Evolutionary conservation across 2,797 vertebrate genomes (phyloP).

Genomic region (Hipposideros larvatus): DNA sequence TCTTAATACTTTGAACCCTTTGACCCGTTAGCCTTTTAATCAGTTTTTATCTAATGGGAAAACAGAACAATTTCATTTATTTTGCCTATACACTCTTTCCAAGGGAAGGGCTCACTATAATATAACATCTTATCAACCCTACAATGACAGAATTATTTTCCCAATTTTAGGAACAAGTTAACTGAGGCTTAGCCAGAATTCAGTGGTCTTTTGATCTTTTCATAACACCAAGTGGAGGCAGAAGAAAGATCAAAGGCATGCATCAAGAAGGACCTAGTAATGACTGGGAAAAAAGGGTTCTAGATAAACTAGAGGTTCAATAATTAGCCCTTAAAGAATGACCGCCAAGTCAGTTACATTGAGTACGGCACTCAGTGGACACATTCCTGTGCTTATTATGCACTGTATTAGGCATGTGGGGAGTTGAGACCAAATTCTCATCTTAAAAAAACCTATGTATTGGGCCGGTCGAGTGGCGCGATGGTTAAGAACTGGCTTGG

Average conservation of each 20-base stretch:
- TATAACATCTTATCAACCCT: slow-evolving; percentile 4
- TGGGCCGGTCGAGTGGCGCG: no score
- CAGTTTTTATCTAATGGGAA: slow-evolving; percentile 51
- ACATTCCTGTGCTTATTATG: neutral
- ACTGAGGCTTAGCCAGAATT: slow-evolving; percentile 23
- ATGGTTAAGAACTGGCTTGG: no score
- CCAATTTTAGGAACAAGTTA: slow-evolving; percentile 61
- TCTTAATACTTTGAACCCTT: slow-evolving; percentile 42
- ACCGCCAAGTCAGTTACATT: neutral
- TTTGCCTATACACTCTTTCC: slow-evolving; percentile 12
- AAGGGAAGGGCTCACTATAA: slow-evolving; percentile 12
- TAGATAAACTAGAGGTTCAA: neutral
- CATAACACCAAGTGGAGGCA: neutral
- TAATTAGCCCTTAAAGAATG: neutral
- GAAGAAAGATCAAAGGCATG: neutral
- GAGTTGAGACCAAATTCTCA: neutral
- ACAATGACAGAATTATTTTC: slow-evolving; percentile 23
- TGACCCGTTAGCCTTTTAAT: slow-evolving; percentile 44
- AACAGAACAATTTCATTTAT: slow-evolving; percentile 61
- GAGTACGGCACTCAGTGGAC: neutral
- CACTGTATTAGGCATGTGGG: neutral
- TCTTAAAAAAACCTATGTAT: neutral
- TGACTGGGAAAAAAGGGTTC: neutral
- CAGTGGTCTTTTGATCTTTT: neutral
- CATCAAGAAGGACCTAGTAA: neutral